Base-by-base conservation (phyloP, 1,140 invertebrate genomes). In the Drosophila arawakana region DNA sequence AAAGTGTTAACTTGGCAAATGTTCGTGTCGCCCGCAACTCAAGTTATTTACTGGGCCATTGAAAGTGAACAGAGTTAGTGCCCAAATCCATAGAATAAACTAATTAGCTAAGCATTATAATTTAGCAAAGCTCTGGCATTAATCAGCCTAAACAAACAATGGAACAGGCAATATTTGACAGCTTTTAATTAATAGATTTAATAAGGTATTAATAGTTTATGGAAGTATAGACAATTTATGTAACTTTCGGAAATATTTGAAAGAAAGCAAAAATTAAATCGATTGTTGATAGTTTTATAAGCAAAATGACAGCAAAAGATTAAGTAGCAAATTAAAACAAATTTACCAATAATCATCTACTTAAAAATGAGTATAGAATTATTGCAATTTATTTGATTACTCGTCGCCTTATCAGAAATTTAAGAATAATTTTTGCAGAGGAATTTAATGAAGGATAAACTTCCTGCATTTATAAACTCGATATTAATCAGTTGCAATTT, bases 1-100 rank as follows among this genome's bases (percentile, higher is more conserved):
- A 89, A 84, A 89, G 84, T 88, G 84, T 88, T 88, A 89, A 89
- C 80, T 89, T 73, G 70, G 77, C 84, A 65, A 89, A 78, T 89
- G 80, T 80, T 66, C 68, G 30, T 76, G 66, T 73, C 8, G 43
- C 54, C 65, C 6, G 37, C 62, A 59, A 41, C 46, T 59, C 73
- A 30, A 62, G 52, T 89, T 82, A 89, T 78, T 78, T 88, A 76
- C 76, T 76, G 44, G 72, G 68, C 21, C 66, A 67, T 7, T 9
- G 52, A 49, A 18, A 44, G 43, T 57, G 13, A 60, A 70, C 39
- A 18, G 50, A 43, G 69, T 15, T 18, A 18, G 25, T 4, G 1
- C 35, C 13, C 21, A 18, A 72, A 68, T 68, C 65, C 71, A 73
- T 74, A 78, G 69, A 89, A 81, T 63, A 89, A 89, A 83, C 83